Percentiles rank a stretch among this genome's conserved stretches.
phyloP scores from a whole-genome alignment of 2,797 vertebrate genomes.

The Sylvilagus floridanus region DNA sequence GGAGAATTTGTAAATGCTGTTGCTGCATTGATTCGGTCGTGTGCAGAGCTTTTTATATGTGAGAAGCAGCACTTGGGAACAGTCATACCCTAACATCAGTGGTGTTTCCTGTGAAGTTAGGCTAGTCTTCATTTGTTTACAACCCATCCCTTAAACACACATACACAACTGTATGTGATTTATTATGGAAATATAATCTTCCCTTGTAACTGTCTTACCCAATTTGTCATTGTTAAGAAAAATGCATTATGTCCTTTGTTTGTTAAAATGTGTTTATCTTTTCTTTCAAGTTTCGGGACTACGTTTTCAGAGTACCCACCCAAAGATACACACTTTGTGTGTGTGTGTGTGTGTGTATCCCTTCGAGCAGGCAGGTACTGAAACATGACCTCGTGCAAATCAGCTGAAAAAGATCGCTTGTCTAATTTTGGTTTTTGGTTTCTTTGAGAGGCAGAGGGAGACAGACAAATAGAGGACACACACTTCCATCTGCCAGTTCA shows the following conservation, averaged over 20 bases:
- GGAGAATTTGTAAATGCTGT: neutral
- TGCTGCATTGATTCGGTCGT: neutral
- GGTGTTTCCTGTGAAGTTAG: neutral
- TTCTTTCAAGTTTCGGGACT: neutral
- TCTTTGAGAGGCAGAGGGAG: no score
- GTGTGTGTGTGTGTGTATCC: neutral
- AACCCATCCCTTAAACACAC: neutral
- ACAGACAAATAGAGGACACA: no score
- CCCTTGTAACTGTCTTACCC: neutral
- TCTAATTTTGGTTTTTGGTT: no score
- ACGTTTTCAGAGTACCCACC: neutral
- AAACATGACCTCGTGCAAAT: rapidly evolving
- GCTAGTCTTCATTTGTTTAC: neutral
- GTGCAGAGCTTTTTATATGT: neutral
- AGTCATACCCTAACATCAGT: neutral
- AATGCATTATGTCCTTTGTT: neutral
- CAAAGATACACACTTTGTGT: neutral
- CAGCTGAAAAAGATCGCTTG: neutral
- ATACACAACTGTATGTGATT: neutral
- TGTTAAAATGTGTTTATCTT: neutral
- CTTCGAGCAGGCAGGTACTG: neutral
- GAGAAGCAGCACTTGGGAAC: neutral
- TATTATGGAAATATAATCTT: neutral
- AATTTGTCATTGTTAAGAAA: neutral
- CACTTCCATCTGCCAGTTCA: no score